Base-by-base conservation (phyloP, 2,797 vertebrate genomes). In the Oreochromis mossambicus region DNA sequence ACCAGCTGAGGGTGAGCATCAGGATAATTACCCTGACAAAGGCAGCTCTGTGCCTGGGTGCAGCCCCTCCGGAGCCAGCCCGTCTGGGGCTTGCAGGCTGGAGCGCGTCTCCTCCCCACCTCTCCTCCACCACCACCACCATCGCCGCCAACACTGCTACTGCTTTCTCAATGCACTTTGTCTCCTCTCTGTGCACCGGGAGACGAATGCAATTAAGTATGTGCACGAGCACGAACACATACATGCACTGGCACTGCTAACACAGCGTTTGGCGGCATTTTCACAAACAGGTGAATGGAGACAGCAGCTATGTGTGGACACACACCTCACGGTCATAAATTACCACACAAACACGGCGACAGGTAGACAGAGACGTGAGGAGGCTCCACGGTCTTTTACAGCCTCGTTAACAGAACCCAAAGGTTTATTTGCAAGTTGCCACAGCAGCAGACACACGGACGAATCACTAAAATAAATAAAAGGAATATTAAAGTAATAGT, bases 21-120 rank as follows among this genome's bases (percentile, higher is more conserved):
- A 96, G 96, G 97, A 97, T 98, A 99, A 99, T 99, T 98, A 98
- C 94, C 95, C 97, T 98, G 97, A 99, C 98, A 99, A 99, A 98
- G 98, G 97, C 97, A 96, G 97, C 98, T 98, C 98, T 99, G 98
- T 99, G 97, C 97, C 93, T 96, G 97, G 97, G 97, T 95, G 91
- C 96, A 97, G 97, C 97, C 97, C 95, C 94, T 92, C 95, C 97
- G 98, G 98, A 99, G 98, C 97, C 98, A 97, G 97, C 96, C 97
- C 97, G 98, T 99, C 98, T 99, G 98, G 97, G 97, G 97, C 97
- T 97, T 96, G 92, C 96, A 97, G 98, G 97, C 98, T 95, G 93
- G 96, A 97, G 98, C 95, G 96, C 96, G 92, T 96, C 97, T 97
- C 97, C 97, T 97, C 90, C 88, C 89, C 87, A 15, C 90, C 91